These are phyloP conservation scores for Drosophila punjabiensis DNA, from an alignment of 1,140 invertebrate species.

Conservation along the genomic window DNA sequence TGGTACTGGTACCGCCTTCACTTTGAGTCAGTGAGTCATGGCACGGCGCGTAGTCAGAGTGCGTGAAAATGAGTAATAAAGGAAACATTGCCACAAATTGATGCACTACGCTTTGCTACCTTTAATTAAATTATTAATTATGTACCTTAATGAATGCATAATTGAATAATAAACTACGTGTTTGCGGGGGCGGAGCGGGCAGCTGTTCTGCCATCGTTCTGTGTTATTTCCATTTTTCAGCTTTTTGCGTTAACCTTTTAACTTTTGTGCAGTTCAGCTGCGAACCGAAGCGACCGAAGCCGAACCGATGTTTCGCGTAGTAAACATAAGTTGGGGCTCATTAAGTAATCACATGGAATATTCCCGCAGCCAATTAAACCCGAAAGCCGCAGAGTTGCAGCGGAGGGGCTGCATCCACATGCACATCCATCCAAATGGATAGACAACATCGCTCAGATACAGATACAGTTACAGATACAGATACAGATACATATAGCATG, in stretches of 20 bases:
- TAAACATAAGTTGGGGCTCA: conserved; percentile 78
- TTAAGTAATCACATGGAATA: conserved; percentile 83
- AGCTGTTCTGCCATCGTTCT: conserved; percentile 30
- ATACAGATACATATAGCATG: conserved; percentile 18
- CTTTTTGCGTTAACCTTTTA: conserved; percentile 72
- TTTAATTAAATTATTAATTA: conserved; percentile 83
- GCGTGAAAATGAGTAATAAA: conserved; percentile 59
- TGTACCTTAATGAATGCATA: conserved; percentile 79
- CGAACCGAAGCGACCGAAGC: conserved; percentile 41
- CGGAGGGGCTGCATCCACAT: conserved; percentile 10
- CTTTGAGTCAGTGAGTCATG: conserved; percentile 8
- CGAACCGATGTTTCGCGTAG: conserved; percentile 55
- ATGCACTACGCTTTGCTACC: conserved; percentile 60
- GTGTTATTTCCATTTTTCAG: conserved; percentile 26
- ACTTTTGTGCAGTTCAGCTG: conserved; percentile 64
- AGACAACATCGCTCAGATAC: conserved; percentile 58
- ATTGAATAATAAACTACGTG: conserved; percentile 81
- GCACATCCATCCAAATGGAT: conserved; percentile 63
- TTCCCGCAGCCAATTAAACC: conserved; percentile 82
- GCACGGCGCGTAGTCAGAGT: conserved; percentile 22
- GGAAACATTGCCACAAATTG: conserved; percentile 66
- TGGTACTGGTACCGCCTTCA: neutral
- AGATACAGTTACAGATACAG: conserved; percentile 29
- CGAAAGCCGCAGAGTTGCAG: conserved; percentile 64
- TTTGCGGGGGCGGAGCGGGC: neutral